Percentiles rank a stretch among this genome's conserved stretches.
Evolutionary conservation across 1,140 invertebrate species (phyloP).

Genomic region (Uloborus diversus): DNA sequence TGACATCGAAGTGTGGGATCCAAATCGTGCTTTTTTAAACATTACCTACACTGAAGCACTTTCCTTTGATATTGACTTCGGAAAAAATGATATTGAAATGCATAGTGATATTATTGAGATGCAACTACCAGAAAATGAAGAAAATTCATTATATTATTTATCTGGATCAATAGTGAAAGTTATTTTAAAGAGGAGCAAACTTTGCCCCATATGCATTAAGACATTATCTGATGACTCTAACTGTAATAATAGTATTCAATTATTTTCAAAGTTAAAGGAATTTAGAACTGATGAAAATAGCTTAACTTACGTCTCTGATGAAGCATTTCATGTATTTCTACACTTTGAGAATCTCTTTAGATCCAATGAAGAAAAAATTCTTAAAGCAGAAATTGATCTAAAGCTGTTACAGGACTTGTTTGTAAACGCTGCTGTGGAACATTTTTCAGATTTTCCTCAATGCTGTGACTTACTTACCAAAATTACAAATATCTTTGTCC

Average conservation of each 20-base stretch:
- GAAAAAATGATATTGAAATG: neutral
- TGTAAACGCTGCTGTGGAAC: neutral
- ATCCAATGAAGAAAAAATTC: neutral
- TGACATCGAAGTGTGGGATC: no score
- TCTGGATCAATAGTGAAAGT: neutral
- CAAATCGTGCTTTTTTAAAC: no score
- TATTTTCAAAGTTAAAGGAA: no score
- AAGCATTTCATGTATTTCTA: neutral
- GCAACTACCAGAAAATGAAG: no score
- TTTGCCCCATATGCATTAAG: neutral
- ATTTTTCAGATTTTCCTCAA: constrained; percentile 1
- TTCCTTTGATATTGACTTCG: neutral
- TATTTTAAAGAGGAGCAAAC: neutral
- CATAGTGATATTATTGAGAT: no score
- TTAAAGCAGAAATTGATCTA: neutral
- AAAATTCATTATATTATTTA: neutral
- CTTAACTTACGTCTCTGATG: no score
- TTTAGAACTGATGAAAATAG: no score
- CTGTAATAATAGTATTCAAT: neutral
- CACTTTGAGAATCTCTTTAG: neutral
- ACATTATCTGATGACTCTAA: neutral
- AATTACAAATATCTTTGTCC: no score
- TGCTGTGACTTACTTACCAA: no score
- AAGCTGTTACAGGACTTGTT: neutral
- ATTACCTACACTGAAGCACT: neutral